A percentile compares a stretch with the other conserved stretches of the same genome.
phyloP scores from a whole-genome alignment of 2,797 vertebrate species.

The Epinephelus coioides region DNA sequence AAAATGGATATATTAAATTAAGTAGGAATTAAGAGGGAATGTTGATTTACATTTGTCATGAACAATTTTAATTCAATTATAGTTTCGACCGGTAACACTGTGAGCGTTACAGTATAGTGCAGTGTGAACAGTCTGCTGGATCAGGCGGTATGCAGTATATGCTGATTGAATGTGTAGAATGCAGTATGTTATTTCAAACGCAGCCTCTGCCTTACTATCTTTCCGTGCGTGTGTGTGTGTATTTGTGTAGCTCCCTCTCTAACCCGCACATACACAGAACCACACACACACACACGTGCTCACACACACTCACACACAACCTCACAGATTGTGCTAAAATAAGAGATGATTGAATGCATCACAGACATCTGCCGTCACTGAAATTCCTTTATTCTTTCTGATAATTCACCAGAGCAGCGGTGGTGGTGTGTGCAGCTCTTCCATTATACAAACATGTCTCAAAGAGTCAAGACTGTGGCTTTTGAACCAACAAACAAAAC shows the following conservation, averaged over 20 bases:
- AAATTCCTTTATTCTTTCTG: conserved; percentile 38
- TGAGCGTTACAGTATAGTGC: too few relatives aligned
- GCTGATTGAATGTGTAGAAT: background rate
- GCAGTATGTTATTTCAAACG: background rate
- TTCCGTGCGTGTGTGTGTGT: background rate
- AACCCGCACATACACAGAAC: background rate
- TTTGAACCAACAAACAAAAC: background rate
- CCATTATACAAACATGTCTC: conserved; percentile 12
- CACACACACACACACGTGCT: background rate
- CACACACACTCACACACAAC: background rate
- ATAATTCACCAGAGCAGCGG: conserved; percentile 15
- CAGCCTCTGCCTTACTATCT: background rate
- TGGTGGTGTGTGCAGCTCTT: conserved; percentile 3
- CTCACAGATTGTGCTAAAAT: conserved; percentile 13
- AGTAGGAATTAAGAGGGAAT: too few relatives aligned
- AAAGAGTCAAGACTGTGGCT: background rate
- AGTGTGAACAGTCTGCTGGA: too few relatives aligned
- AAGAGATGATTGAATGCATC: conserved; percentile 22
- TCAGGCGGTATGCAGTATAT: too few relatives aligned
- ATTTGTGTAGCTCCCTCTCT: background rate
- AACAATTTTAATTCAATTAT: too few relatives aligned
- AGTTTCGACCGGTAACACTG: too few relatives aligned
- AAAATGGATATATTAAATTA: too few relatives aligned
- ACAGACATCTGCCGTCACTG: conserved; percentile 5
- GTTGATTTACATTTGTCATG: too few relatives aligned